Conservation (phyloP, 2,797 vertebrate genomes). For the Tarsius wallacei region DNA sequence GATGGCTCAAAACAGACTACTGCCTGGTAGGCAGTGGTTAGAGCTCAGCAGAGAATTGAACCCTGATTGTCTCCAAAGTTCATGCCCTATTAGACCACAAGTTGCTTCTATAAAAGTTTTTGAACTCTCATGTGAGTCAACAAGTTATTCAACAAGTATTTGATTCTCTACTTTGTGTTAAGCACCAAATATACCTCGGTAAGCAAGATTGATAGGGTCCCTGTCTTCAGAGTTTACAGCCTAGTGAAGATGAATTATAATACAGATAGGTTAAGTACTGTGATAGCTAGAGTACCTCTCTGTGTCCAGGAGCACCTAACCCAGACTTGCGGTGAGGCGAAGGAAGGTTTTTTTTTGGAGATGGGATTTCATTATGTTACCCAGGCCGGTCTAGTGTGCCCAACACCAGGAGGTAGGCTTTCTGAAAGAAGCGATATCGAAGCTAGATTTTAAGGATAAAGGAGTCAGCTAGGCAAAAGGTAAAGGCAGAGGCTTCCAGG, state of each 20-base stretch:
- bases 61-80: background rate
- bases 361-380: background rate
- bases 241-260: background rate
- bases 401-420: background rate
- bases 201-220: background rate
- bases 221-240: background rate
- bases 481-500: background rate
- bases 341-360: background rate
- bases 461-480: background rate
- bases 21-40: background rate
- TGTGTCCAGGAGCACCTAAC: background rate
- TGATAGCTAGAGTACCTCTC: background rate
- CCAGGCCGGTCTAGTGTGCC: background rate
- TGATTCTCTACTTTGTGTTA: background rate
- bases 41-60: background rate
- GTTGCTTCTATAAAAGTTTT: background rate
- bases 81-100: background rate
- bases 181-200: background rate
- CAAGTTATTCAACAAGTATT: conserved; percentile 4
- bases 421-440: background rate
- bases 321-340: background rate
- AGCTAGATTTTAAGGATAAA: background rate
- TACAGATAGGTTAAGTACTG: background rate
- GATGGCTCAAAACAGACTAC: background rate
- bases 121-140: background rate